Conservation (phyloP, 2,113 vertebrate species). For the Syngnathus floridae region DNA sequence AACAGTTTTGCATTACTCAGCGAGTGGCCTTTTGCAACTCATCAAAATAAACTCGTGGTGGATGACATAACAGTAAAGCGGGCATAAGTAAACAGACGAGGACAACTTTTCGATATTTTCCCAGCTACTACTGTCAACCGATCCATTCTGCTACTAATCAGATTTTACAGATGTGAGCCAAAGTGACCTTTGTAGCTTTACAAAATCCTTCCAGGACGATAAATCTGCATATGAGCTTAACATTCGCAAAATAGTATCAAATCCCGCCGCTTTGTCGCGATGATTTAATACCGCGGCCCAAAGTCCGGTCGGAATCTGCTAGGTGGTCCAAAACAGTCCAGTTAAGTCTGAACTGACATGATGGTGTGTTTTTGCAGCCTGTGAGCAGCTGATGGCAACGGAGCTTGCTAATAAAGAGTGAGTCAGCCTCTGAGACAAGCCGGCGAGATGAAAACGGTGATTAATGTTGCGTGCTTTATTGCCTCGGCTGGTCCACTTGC, state of each 20-base stretch:
- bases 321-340: slow-evolving; percentile 9
- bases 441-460: slow-evolving; percentile 48
- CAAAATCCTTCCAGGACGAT: not conserved
- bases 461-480: slow-evolving; percentile 41
- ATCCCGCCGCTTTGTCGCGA: not conserved
- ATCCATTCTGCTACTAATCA: not conserved
- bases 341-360: slow-evolving; percentile 7
- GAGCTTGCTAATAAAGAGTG: slow-evolving; percentile 50
- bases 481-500: slow-evolving; percentile 31
- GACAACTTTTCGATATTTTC: not conserved
- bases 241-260: not conserved
- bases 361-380: slow-evolving; percentile 4
- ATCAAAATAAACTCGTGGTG: not conserved
- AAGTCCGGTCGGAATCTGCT: not conserved
- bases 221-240: not conserved
- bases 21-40: not conserved
- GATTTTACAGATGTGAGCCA: not conserved
- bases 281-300: not conserved
- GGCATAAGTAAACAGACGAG: slow-evolving; percentile 1
- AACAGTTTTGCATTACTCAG: not conserved
- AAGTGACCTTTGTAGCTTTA: not conserved
- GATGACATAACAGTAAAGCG: slow-evolving; percentile 3
- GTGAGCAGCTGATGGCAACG: slow-evolving; percentile 44
- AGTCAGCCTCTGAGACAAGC: slow-evolving; percentile 51
- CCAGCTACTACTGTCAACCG: no score